Evolutionary conservation across 2,888 invertebrate genomes (phyloP), one percentile per base, ranked within the genome.

Genomic region (Clitarchus hookeri): DNA sequence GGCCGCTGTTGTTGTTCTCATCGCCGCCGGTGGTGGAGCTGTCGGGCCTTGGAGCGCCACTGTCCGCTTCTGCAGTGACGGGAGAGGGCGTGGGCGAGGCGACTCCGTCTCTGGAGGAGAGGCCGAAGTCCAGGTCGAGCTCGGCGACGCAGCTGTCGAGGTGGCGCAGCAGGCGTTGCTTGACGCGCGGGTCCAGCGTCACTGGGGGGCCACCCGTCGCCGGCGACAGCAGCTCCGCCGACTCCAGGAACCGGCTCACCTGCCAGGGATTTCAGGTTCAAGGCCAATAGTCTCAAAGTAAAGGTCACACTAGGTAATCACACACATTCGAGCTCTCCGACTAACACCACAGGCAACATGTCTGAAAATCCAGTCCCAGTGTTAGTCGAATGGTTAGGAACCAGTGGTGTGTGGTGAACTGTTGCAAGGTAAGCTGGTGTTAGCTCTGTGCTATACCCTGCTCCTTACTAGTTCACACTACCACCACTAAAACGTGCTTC

Each of bases 61-160:
- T 90, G 77, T 91, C 91, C 89, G 92, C 65, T 91, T 91, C 84
- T 91, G 90, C 85, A 87, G 88, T 85, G 54, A 93, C 93, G n/a
- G 83, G 78, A 25, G 85, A 78, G 53, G 84, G 27, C 25, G 65
- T 84, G n/a, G 86, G 44, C 25, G 85, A 89, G 9, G 88, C 85
- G 25, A 85, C 85, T 25, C 85, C 85, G 44, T 91, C 91, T 89
- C 91, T 44, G 91, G 91, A 82, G 91, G 90, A 84, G 85, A 89
- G 87, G 25, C 93, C 93, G 85, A 94, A 92, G 89, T 94, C 94
- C 86, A 94, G 91, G 89, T 94, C 94, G 27, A 94, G 92, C 89
- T 94, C 94, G 0, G 93, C 92, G n/a, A 94, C 93, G 90, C 94
- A 94, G 89, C 93, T 93, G 89, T 94, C 94, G 89, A 94, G 90